Evolutionary conservation across 1,140 invertebrate species (phyloP), one percentile per base, ranked within the genome.

Genomic region (Limonius californicus): DNA sequence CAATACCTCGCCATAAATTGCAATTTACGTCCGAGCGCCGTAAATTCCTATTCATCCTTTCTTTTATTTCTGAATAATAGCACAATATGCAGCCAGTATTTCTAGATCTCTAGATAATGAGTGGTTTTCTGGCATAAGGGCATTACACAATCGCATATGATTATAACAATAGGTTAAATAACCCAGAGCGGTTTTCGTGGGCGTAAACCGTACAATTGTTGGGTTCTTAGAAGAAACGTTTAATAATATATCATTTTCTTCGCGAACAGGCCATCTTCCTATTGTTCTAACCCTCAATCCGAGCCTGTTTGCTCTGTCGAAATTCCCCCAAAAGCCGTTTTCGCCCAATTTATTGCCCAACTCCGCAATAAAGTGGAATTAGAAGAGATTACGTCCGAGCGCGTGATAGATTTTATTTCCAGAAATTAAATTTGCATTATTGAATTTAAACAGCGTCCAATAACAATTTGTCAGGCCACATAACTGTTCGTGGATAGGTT

Each of bases 181-280:
- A 39, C 35, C 35, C 35, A 39, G n/a, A 39, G 35, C 35, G 35
- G 2, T 39, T 12, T 12, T 9, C 11, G 35, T 39, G n/a, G 35
- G 35, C 35, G n/a, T 14, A 9, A 39, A 39, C 7, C n/a, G 2
- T 39, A 39, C 35, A 39, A 39, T 39, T 39, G 35, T 39, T 39
- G n/a, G 35, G 35, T 39, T 39, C 35, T 39, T 11, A 9, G 35
- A 39, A 39, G 35, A 39, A 39, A 39, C 35, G 11, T 12, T 39
- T 39, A 39, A 39, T 39, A 39, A 39, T 39, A 39, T 39, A 39
- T 39, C 35, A 39, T 39, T 39, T 39, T 39, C 35, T 39, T n/a
- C n/a, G 2, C 7, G 35, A 27, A 27, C 35, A 14, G 8, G 35
- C n/a, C n/a, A 12, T 39, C 35, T 39, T 39, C 35, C 11, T 39